Evolutionary conservation across 2,797 vertebrate species (phyloP).

Genomic region (Aerospiza tachiro): DNA sequence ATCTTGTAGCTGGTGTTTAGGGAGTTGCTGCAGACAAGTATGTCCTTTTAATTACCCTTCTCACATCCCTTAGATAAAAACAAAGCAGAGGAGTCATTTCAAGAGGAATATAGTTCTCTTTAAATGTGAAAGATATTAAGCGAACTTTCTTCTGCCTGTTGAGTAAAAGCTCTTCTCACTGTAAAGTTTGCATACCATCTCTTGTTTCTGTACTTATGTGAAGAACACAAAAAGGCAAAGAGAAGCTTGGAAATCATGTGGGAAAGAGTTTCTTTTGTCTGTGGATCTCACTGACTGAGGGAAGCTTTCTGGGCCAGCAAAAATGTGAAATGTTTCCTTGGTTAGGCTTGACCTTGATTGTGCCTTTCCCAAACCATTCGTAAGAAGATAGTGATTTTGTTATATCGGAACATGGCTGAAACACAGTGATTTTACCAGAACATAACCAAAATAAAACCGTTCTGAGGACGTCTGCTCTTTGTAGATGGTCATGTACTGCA

Average conservation of each 20-base stretch:
- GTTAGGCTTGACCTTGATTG: not conserved
- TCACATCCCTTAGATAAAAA: constrained; percentile 3
- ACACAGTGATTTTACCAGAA: not conserved
- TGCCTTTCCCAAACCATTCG: not conserved
- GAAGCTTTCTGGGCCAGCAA: not conserved
- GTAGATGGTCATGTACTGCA: not conserved
- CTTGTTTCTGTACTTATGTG: not conserved
- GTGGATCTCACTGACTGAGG: not conserved
- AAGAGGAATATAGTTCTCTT: not conserved
- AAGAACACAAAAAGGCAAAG: not conserved
- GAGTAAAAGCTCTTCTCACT: not conserved
- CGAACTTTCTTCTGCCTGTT: not conserved
- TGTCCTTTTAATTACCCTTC: not conserved
- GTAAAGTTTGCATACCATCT: not conserved
- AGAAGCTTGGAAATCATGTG: not conserved
- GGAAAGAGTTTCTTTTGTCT: not conserved
- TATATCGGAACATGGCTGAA: not conserved
- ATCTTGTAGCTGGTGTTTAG: not conserved
- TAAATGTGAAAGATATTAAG: constrained; percentile 1
- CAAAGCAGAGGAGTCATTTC: not conserved
- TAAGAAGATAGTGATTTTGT: not conserved
- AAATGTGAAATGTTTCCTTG: not conserved
- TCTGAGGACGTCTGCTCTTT: not conserved
- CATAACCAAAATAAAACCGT: not conserved
- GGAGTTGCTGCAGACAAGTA: not conserved